Evolutionary conservation across 2,113 vertebrate species (phyloP), one percentile per base, ranked within the genome.

Genomic region (Halichoerus grypus): DNA sequence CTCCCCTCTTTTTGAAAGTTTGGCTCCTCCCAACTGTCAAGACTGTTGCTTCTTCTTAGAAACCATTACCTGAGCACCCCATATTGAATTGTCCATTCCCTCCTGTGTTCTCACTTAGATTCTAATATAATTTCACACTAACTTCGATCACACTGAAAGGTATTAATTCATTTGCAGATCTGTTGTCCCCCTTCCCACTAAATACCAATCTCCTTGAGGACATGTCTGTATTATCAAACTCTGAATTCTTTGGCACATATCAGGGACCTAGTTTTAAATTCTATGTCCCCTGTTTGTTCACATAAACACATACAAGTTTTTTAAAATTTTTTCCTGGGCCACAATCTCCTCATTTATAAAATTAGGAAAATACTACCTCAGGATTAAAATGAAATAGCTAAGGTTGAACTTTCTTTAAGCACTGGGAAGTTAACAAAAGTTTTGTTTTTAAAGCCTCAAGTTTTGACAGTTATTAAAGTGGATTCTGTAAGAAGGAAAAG

Each of bases 291-390:
- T 63, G 65, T 42, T 88, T 92, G 26, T 36, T 92, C 49, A 90
- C 5, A 4, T 39, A 42, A 21, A 65, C 4, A 46, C 31, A 79
- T 16, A 18, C 12, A n/a, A 51, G 69, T 72, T 76, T 51, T 49
- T 5, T 6, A 42, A 36, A 12, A 2, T 19, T 33, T 71, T 88
- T 96, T 86, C 61, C 24, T 83, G 28, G 86, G 51, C 13, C 33
- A 89, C 36, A 82, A 53, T 69, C 7, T n/a, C 31, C 76, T 95
- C 33, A 49, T 93, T 92, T 89, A n/a, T 57, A 91, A 91, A 92
- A n/a, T 49, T 26, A 87, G 16, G 39, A 88, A 95, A 97, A 95
- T 11, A 82, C 3, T 28, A 26, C 5, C 51, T 91, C 26, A 53
- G 24, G 36, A 69, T 84, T 88, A 74, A 88, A 93, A 53, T 79